A percentile compares a stretch with the other conserved stretches of the same genome.
Conservation (phyloP, 2,113 vertebrate genomes). For the Muntiacus reevesi region DNA sequence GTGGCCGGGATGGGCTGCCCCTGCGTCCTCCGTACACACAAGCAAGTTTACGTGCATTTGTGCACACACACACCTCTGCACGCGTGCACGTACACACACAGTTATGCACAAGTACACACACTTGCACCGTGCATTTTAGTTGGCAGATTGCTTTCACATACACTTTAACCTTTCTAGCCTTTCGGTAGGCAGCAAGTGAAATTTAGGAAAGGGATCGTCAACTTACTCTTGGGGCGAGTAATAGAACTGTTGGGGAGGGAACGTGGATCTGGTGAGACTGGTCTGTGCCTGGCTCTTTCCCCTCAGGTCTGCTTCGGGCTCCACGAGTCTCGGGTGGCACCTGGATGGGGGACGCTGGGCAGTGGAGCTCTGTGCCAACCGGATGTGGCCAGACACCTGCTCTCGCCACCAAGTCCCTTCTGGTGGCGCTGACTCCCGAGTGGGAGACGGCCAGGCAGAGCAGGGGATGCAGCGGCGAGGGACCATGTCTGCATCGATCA, state of each 20-base stretch:
- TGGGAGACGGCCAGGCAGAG: rapidly evolving
- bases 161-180: background rate
- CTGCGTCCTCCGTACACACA: background rate
- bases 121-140: rapidly evolving
- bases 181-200: background rate
- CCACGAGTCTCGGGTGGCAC: background rate
- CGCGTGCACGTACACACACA: background rate
- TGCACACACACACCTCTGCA: background rate
- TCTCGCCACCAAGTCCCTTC: background rate
- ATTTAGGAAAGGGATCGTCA: rapidly evolving
- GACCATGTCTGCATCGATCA: rapidly evolving
- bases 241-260: background rate
- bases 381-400: rapidly evolving
- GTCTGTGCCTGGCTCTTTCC: too few species aligned
- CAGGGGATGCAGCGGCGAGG: rapidly evolving
- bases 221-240: background rate
- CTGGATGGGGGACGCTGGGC: background rate
- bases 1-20: background rate
- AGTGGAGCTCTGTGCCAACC: background rate
- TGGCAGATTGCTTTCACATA: too few species aligned
- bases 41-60: background rate
- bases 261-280: too few species aligned
- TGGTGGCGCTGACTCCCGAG: rapidly evolving
- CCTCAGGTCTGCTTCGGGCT: background rate
- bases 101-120: rapidly evolving